Percentiles rank a stretch among this genome's conserved stretches.
Evolutionary conservation across 1,140 invertebrate genomes (phyloP).

Genomic region (Heliconius eleuchia): DNA sequence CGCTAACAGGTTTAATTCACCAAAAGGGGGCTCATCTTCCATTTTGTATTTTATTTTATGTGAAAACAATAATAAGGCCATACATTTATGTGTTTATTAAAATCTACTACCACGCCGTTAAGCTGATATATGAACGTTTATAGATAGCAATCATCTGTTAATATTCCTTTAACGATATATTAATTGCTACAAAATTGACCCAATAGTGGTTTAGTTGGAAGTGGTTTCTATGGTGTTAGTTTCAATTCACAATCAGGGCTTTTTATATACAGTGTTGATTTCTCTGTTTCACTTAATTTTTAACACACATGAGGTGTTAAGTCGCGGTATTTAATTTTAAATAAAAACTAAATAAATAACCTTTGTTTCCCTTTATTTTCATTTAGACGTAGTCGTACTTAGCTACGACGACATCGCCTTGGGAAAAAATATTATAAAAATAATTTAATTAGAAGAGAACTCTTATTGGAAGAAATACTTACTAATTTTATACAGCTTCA

Average conservation of each 20-base stretch:
- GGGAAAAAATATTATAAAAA: too few relatives aligned
- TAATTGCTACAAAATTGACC: background rate
- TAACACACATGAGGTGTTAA: too few relatives aligned
- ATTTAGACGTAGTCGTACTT: too few relatives aligned
- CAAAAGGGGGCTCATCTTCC: conserved; percentile 11
- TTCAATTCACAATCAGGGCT: background rate
- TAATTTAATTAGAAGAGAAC: too few relatives aligned
- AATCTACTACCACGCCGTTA: background rate
- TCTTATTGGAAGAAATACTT: background rate
- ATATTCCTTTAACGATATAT: conserved; percentile 3
- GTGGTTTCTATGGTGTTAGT: background rate
- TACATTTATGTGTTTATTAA: background rate
- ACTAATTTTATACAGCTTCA: background rate
- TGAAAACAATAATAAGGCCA: conserved; percentile 1
- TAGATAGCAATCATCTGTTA: background rate
- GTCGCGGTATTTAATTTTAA: too few relatives aligned
- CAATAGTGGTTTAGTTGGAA: background rate
- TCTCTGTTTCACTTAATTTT: too few relatives aligned
- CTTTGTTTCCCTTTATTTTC: too few relatives aligned
- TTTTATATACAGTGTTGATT: too few relatives aligned
- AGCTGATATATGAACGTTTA: background rate
- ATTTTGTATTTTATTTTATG: conserved; percentile 24
- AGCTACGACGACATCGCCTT: too few relatives aligned
- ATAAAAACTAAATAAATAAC: too few relatives aligned
- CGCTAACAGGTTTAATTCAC: conserved; percentile 14